Base-by-base conservation (phyloP, 2,797 vertebrate species). In the Hyperoplus lanceolatus region DNA sequence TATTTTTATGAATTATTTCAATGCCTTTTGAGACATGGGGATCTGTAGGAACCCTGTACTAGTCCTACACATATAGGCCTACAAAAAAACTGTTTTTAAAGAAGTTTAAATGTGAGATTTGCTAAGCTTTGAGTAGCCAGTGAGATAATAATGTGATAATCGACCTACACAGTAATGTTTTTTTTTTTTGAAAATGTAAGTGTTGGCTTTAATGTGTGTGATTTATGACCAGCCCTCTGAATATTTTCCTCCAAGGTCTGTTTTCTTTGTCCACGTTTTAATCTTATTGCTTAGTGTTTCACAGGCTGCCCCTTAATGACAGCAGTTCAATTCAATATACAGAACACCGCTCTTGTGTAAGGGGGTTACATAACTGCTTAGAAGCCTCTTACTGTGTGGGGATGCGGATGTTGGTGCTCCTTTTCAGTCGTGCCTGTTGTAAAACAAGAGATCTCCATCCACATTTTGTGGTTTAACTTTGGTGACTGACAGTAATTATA, bases 361-460 rank as follows among this genome's bases (percentile, higher is more conserved):
- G 89, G 83, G 29, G 75, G 91, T 95, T 96, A 93, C 87, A 82
- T 96, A 96, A 96, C 80, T 84, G 90, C 85, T 91, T 88, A 90
- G 87, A 66, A 85, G 77, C 85, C 89, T 88, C 89, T 88, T 85
- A 90, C 87, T 86, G 89, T 18, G 67, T 76, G 81, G 75, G 73
- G 77, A 80, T 80, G 73, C 12, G 49, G 84, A 86, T 87, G 90
- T 84, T 82, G 89, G 79, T 91, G 74, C 78, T 91, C 77, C 56
- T 85, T 85, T 82, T 75, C 72, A 90, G 67, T 53, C 54, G 55
- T 53, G 48, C 18, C 61, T 56, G 50, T 70, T 3, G 38, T 66
- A 75, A 80, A 76, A 75, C 57, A 43, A 60, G 71, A 42, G 7
- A 55, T 77, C 85, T 70, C 57, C 8, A 39, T 46, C 15, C 5